These are phyloP conservation scores for Odontothrips loti DNA, from an alignment of 2,888 invertebrate species.

Conservation along the genomic window DNA sequence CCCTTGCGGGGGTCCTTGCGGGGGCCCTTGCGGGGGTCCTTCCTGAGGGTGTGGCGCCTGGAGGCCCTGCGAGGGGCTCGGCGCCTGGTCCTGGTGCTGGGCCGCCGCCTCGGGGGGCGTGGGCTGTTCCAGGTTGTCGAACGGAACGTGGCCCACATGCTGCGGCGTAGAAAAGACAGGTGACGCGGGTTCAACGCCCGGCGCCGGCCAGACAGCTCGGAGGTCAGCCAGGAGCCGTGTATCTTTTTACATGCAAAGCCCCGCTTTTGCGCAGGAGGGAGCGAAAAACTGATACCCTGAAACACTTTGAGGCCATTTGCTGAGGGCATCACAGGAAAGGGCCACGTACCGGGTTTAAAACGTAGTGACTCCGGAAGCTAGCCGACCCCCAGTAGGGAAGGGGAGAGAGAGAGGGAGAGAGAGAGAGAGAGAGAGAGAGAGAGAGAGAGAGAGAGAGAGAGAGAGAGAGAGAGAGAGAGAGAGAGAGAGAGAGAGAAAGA, in stretches of 20 bases:
- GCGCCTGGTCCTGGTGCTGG: not conserved
- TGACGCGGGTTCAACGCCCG: not conserved
- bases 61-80: not conserved
- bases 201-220: not conserved
- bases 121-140: constrained; percentile 7
- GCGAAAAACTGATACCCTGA: no score
- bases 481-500: no score
- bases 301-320: no score
- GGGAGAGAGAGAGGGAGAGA: no score
- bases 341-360: not conserved
- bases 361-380: not conserved
- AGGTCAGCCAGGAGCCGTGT: no score
- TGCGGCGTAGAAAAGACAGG: not conserved
- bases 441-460: no score
- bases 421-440: no score
- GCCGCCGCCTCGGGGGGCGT: not conserved
- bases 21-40: not conserved
- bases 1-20: not conserved
- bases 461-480: no score
- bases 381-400: not conserved
- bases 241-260: no score
- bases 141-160: not conserved
- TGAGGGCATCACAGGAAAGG: no score
- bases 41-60: not conserved
- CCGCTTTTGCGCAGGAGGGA: no score